These are phyloP conservation scores for Paelopatides confundens DNA, from an alignment of 53 echinoderm and acorn worm genomes.

Conservation along the genomic window DNA sequence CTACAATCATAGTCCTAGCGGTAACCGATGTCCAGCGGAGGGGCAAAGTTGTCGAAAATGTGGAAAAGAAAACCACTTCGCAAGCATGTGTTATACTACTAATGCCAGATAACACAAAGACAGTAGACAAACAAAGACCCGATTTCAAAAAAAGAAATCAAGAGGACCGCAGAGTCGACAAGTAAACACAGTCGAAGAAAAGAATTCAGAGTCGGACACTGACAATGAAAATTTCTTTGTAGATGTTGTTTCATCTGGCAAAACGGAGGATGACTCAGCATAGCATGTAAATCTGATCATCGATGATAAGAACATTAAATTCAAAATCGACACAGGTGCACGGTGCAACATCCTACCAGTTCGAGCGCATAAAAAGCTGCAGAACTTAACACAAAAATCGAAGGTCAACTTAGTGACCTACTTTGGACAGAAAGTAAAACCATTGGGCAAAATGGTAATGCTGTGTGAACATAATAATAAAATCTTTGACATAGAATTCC, in stretches of 20 bases:
- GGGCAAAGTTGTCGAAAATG: conserved; percentile 55
- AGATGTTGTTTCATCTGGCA: background rate
- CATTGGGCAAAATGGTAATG: conserved; percentile 40
- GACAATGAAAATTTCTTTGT: background rate
- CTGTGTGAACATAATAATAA: conserved; percentile 40
- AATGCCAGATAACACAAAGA: background rate
- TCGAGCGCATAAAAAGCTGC: conserved; percentile 1
- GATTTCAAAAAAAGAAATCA: background rate
- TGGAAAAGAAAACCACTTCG: conserved; percentile 43
- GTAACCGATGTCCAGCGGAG: conserved; percentile 39
- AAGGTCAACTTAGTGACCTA: conserved; percentile 57
- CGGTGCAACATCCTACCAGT: conserved; percentile 55
- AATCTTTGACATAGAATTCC: conserved; percentile 43
- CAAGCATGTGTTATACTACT: background rate
- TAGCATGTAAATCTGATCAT: conserved; percentile 32
- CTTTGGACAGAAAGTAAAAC: conserved; percentile 39
- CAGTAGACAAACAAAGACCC: background rate
- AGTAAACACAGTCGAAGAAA: background rate
- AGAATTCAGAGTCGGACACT: background rate
- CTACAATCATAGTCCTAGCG: conserved; percentile 8
- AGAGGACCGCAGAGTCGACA: too few relatives aligned
- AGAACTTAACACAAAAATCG: background rate
- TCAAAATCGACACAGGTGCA: conserved; percentile 72
- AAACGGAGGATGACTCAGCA: background rate
- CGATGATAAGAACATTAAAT: background rate